phyloP scores from a whole-genome alignment of 2,888 invertebrate species.

The Lagria hirta region DNA sequence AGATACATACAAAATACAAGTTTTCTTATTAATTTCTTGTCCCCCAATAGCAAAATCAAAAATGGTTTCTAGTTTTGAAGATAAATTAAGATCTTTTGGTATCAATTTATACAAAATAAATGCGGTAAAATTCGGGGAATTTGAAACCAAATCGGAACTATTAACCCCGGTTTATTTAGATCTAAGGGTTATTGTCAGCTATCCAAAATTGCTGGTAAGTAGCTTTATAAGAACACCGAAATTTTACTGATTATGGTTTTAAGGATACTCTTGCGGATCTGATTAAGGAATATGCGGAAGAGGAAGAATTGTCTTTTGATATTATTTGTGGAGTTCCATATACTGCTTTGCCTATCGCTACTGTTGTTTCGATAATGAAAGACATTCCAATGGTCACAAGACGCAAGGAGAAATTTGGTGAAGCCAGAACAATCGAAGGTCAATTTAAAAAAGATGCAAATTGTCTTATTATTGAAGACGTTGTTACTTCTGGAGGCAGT shows the following conservation, averaged over 20 bases:
- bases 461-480: conserved; percentile 93
- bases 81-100: conserved; percentile 60
- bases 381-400: conserved; percentile 85
- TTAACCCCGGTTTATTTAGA: conserved; percentile 95
- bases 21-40: no score
- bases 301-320: conserved; percentile 59
- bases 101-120: conserved; percentile 70
- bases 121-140: conserved; percentile 93
- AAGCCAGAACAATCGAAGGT: conserved; percentile 94
- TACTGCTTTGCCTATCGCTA: conserved; percentile 93
- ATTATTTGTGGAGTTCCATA: conserved; percentile 95
- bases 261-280: conserved; percentile 64
- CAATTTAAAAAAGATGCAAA: conserved; percentile 72
- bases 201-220: conserved; percentile 84
- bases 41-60: no score
- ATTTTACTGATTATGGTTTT: no score
- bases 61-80: conserved; percentile 4
- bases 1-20: no score
- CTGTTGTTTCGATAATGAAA: conserved; percentile 73
- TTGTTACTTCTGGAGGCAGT: conserved; percentile 90
- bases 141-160: conserved; percentile 88
- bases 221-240: no score
- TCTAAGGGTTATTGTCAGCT: conserved; percentile 87
- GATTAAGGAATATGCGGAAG: conserved; percentile 57
- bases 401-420: conserved; percentile 93